phyloP scores from a whole-genome alignment of 2,113 vertebrate genomes.

The Trochalopteron elliotii region DNA sequence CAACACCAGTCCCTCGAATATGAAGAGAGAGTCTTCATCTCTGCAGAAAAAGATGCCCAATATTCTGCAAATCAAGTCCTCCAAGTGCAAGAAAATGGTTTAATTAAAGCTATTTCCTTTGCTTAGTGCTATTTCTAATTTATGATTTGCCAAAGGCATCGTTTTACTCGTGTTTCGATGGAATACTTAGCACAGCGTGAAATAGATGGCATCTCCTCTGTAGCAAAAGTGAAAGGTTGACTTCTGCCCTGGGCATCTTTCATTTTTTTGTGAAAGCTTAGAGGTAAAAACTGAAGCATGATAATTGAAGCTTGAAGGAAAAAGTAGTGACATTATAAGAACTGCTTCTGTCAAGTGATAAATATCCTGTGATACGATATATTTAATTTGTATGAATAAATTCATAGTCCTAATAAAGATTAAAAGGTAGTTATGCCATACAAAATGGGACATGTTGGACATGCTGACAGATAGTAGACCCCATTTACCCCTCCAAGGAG shows the following conservation, averaged over 20 bases:
- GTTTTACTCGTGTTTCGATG: constrained; percentile 77
- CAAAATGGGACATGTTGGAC: not conserved
- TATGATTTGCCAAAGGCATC: constrained; percentile 66
- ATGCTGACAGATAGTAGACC: not conserved
- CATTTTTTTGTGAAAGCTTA: constrained; percentile 56
- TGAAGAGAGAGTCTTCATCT: not conserved
- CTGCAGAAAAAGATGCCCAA: not conserved
- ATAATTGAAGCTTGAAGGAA: constrained; percentile 56
- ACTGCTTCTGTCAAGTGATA: constrained; percentile 7
- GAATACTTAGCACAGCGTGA: constrained; percentile 81
- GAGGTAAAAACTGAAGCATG: constrained; percentile 59
- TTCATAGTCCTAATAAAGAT: not conserved
- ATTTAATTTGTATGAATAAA: constrained; percentile 30
- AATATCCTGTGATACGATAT: not conserved
- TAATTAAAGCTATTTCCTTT: constrained; percentile 51
- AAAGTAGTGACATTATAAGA: constrained; percentile 54
- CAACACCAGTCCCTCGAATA: not conserved
- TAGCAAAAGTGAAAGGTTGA: constrained; percentile 82
- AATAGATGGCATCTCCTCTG: constrained; percentile 76
- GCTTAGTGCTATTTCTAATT: constrained; percentile 48
- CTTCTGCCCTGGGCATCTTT: constrained; percentile 75
- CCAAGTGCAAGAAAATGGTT: constrained; percentile 33
- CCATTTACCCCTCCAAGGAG: not conserved
- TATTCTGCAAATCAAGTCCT: constrained; percentile 52
- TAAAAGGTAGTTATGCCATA: not conserved